These are phyloP conservation scores for Rhinolophus ferrumequinum DNA, from an alignment of 2,113 vertebrate species.

Conservation along the genomic window DNA sequence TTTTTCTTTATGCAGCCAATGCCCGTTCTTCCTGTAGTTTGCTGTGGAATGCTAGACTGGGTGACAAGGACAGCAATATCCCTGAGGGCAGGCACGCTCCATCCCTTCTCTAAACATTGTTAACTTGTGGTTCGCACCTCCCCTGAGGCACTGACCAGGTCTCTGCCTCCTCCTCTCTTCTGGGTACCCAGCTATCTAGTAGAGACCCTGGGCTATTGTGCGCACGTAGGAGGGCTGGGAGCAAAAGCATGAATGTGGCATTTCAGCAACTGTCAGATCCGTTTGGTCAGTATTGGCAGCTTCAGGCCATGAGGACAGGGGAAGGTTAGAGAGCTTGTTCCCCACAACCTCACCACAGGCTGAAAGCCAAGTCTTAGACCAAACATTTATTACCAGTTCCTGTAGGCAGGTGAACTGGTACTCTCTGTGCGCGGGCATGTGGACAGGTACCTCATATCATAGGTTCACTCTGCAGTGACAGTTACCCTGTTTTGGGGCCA, in stretches of 20 bases:
- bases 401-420: background rate
- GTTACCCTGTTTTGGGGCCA: background rate
- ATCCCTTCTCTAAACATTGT: background rate
- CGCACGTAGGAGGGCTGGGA: background rate
- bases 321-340: background rate
- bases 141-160: no score
- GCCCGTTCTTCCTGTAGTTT: background rate
- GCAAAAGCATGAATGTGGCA: background rate
- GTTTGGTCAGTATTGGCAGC: background rate
- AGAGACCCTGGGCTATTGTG: background rate
- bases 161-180: background rate
- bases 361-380: background rate
- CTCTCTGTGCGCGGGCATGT: background rate
- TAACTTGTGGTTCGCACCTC: background rate
- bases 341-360: background rate
- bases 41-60: fast-evolving
- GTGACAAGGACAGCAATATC: fast-evolving
- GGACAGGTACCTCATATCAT: background rate
- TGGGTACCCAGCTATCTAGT: background rate
- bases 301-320: background rate
- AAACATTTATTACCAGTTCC: background rate
- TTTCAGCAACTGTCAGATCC: background rate
- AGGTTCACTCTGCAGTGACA: background rate
- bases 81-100: background rate
- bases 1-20: background rate